Percentiles rank a stretch among this genome's conserved stretches.
phyloP scores from a whole-genome alignment of 2,113 vertebrate genomes.

The Oryctolagus cuniculus region DNA sequence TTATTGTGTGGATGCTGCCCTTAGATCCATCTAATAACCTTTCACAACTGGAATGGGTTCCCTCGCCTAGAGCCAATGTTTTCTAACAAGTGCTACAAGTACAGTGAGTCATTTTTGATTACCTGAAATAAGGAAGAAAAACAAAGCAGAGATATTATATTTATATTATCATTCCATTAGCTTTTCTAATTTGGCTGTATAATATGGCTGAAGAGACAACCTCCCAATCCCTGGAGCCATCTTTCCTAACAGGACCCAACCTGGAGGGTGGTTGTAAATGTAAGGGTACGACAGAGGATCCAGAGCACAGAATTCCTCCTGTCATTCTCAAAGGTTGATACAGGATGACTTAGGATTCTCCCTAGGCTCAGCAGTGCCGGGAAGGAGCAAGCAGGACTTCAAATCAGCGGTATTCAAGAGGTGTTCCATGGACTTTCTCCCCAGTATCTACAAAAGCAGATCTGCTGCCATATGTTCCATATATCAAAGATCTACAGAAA shows the following conservation, averaged over 20 bases:
- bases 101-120: background rate
- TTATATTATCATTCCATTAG: background rate
- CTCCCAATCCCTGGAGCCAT: background rate
- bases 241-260: conserved; percentile 3
- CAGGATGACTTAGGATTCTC: background rate
- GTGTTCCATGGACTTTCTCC: background rate
- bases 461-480: background rate
- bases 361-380: background rate
- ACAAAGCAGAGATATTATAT: background rate
- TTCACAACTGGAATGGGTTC: background rate
- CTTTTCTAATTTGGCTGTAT: background rate
- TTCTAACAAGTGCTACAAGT: background rate
- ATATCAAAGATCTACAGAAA: background rate
- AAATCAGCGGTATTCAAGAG: background rate
- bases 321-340: background rate
- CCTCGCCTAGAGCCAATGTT: background rate
- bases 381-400: background rate
- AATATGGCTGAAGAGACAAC: background rate
- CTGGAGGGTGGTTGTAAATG: background rate
- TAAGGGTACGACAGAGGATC: background rate
- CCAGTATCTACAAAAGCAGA: background rate
- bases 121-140: background rate
- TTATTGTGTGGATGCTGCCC: background rate
- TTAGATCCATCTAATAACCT: background rate
- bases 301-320: background rate